phyloP scores from a whole-genome alignment of 2,888 invertebrate genomes.

The Dicycla oo region DNA sequence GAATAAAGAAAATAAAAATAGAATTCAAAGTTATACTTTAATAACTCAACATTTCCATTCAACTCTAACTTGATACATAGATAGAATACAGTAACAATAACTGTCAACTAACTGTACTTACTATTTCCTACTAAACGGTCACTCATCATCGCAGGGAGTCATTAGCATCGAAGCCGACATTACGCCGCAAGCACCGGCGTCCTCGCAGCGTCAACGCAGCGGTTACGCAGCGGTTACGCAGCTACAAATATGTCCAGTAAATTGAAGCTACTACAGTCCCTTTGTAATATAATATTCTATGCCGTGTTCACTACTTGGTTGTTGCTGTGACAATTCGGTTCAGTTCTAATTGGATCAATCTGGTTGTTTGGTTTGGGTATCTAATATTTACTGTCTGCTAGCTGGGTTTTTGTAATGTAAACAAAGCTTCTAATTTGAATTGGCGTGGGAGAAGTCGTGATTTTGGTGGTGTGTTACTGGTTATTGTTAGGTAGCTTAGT shows the following conservation, averaged over 20 bases:
- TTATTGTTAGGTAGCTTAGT: not conserved
- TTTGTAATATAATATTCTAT: conserved; percentile 63
- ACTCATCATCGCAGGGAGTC: conserved; percentile 61
- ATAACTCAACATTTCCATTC: not conserved
- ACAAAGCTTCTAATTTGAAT: not conserved
- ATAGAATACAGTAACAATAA: conserved; percentile 15
- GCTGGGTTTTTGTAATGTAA: conserved; percentile 1
- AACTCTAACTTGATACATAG: not conserved
- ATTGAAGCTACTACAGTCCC: conserved; percentile 29
- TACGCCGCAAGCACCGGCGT: conserved; percentile 51
- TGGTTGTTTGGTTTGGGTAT: conserved; percentile 8
- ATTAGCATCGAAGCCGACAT: conserved; percentile 51
- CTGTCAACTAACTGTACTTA: conserved; percentile 16
- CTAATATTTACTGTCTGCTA: conserved; percentile 1
- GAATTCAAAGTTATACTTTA: not conserved
- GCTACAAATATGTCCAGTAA: conserved; percentile 44
- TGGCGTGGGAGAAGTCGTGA: not conserved
- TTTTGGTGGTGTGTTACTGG: not conserved
- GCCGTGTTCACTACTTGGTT: conserved; percentile 22
- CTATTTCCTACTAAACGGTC: conserved; percentile 46
- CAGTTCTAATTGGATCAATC: conserved; percentile 25
- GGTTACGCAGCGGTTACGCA: conserved; percentile 48
- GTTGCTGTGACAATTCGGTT: conserved; percentile 21
- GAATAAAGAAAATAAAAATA: not conserved
- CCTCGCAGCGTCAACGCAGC: conserved; percentile 53